Evolutionary conservation across 2,888 invertebrate genomes (phyloP), one percentile per base, ranked within the genome.

Genomic region (Dolomedes plantarius): DNA sequence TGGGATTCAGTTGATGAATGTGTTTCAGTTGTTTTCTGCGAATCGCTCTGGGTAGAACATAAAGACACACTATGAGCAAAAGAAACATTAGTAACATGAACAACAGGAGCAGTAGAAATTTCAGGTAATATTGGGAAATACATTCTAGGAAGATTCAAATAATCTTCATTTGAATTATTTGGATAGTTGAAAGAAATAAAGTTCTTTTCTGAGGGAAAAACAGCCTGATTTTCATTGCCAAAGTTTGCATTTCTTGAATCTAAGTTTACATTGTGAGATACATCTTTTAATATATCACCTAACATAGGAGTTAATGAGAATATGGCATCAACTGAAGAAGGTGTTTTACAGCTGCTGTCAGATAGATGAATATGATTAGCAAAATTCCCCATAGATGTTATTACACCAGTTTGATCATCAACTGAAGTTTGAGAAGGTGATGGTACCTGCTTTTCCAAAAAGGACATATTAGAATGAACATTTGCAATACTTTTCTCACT

Each of bases 281-380:
- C 78, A 68, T 86, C 85, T 69, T 86, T 86, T 27, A 86, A 65
- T 28, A 86, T 86, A 31, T 86, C 85, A 7, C 85, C 79, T 16
- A 86, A 46, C 27, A 69, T 73, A 6, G 85, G 85, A 6, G 78
- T 78, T n/a, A 79, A 39, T 5, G 85, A 86, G 19, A 79, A 86
- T 36, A 86, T 79, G 9, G 68, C 41, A 64, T 86, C 79, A 3
- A 78, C 83, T 19, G 73, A 74, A 27, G 83, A 75, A 31, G 78
- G 79, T 11, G 78, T 78, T 74, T 86, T 86, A 19, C 85, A 86
- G 64, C 9, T 79, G n/a, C 31, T 79, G 41, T 78, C 79, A 0
- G 74, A 36, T 19, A 79, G 19, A 62, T 86, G 79, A 67, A 85
- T 85, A 23, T 85, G 83, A 36, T 79, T 86, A 16, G 46, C 68